These are phyloP conservation scores for Torymus auratus DNA, from an alignment of 2,888 invertebrate species.

Conservation along the genomic window DNA sequence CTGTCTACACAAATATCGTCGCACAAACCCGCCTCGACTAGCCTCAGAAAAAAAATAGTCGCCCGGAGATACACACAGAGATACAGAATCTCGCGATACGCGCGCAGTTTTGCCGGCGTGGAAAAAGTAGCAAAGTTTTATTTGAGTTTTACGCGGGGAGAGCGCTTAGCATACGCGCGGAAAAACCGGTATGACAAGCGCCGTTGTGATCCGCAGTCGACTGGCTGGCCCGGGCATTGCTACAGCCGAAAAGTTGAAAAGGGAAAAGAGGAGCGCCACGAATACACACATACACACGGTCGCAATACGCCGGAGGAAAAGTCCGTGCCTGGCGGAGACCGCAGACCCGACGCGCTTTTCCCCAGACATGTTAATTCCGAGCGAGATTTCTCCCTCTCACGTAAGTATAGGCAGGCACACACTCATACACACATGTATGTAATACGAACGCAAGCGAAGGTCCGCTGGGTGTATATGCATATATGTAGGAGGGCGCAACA, in stretches of 20 bases:
- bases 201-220: neutral
- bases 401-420: neutral
- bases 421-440: neutral
- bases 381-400: conserved; percentile 2
- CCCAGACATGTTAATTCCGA: conserved; percentile 39
- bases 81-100: too few relatives aligned
- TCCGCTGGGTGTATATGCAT: conserved; percentile 12
- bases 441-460: neutral
- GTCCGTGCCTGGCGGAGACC: too few relatives aligned
- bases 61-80: too few relatives aligned
- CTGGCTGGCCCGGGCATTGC: neutral
- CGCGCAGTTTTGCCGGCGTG: neutral
- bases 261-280: conserved; percentile 2
- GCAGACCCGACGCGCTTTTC: neutral
- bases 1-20: too few relatives aligned
- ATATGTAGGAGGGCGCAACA: conserved; percentile 44
- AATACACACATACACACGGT: neutral
- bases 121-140: conserved; percentile 10
- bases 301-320: neutral
- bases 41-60: too few relatives aligned
- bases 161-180: neutral
- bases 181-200: conserved; percentile 18
- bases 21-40: too few relatives aligned
- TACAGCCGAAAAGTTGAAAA: conserved; percentile 17
- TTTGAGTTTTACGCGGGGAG: conserved; percentile 5